A percentile compares a stretch with the other conserved stretches of the same genome.
These are phyloP conservation scores for Aleadryas rufinucha DNA, from an alignment of 2,113 vertebrate species.

Conservation along the genomic window DNA sequence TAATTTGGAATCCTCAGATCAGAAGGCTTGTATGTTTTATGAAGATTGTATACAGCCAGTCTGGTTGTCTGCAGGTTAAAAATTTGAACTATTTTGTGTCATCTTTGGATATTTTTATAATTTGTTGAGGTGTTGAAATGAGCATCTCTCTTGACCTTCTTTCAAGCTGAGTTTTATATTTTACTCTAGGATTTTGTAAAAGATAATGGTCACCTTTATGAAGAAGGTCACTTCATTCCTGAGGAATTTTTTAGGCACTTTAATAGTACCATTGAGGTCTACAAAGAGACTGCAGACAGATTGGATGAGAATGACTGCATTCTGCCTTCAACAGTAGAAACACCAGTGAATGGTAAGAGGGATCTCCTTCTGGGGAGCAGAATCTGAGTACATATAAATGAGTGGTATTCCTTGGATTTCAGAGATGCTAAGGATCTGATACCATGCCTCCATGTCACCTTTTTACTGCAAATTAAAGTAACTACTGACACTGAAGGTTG, in stretches of 20 bases:
- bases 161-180: not conserved
- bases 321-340: conserved; percentile 70
- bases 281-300: conserved; percentile 68
- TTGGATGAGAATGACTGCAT: conserved; percentile 69
- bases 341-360: conserved; percentile 70
- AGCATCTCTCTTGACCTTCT: not conserved
- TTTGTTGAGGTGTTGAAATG: not conserved
- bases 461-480: not conserved
- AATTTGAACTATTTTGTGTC: not conserved
- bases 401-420: not conserved
- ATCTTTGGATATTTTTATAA: not conserved
- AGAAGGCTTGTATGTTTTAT: not conserved
- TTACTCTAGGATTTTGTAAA: conserved; percentile 69
- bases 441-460: not conserved
- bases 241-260: conserved; percentile 77
- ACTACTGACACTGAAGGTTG: not conserved
- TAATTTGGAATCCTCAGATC: not conserved
- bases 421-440: not conserved
- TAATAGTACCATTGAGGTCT: conserved; percentile 76
- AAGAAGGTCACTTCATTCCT: conserved; percentile 66
- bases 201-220: conserved; percentile 64
- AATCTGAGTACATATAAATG: not conserved
- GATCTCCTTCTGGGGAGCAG: not conserved
- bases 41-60: not conserved
- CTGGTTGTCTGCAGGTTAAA: not conserved